These are phyloP conservation scores for Laterallus jamaicensis DNA, from an alignment of 2,113 vertebrate species.

Conservation along the genomic window DNA sequence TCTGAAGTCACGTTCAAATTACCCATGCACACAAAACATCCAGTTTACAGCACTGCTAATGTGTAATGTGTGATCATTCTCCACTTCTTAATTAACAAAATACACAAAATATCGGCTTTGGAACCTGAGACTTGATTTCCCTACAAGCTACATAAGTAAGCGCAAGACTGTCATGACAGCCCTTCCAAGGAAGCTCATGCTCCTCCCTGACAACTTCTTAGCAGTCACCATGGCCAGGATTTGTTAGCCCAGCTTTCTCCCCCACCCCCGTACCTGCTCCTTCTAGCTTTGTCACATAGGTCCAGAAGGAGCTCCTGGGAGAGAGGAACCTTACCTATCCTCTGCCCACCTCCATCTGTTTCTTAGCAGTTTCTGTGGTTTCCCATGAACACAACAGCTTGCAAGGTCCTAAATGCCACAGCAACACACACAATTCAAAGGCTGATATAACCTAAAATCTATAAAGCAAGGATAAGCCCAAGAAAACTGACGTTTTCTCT, in stretches of 20 bases:
- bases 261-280: fast-evolving
- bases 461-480: slow-evolving; percentile 11
- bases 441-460: background rate
- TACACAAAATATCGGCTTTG: fast-evolving
- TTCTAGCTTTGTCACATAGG: background rate
- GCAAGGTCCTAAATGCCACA: background rate
- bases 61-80: background rate
- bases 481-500: background rate
- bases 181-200: background rate
- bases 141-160: background rate
- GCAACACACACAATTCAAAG: slow-evolving; percentile 34
- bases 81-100: background rate
- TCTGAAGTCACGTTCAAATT: background rate
- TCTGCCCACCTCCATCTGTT: background rate
- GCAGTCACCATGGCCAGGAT: background rate
- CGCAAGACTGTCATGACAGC: fast-evolving
- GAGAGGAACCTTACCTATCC: background rate
- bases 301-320: background rate
- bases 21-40: background rate
- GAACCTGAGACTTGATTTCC: background rate
- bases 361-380: background rate
- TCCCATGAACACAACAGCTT: background rate
- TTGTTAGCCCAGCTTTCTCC: background rate
- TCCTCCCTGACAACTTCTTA: background rate
- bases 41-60: background rate